Percentiles rank a stretch among this genome's conserved stretches.
phyloP scores from a whole-genome alignment of 2,797 vertebrate species.

The Enteromius thamalakanensis region DNA sequence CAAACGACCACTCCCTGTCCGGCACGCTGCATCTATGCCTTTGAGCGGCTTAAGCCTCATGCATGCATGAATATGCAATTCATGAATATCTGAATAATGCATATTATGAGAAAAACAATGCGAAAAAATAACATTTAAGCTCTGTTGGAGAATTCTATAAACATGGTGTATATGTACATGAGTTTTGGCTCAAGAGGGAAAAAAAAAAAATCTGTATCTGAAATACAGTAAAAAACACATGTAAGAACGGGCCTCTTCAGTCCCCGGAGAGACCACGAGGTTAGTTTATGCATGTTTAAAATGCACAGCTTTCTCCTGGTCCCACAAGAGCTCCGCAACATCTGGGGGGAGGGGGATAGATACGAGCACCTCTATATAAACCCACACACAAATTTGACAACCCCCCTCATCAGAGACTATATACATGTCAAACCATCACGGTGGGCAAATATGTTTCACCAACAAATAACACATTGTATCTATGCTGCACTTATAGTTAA shows the following conservation, averaged over 20 bases:
- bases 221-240: conserved; percentile 31
- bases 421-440: conserved; percentile 29
- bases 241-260: conserved; percentile 30
- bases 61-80: conserved; percentile 53
- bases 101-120: conserved; percentile 31
- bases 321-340: conserved; percentile 43
- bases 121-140: not conserved
- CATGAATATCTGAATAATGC: conserved; percentile 47
- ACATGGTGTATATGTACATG: conserved; percentile 5
- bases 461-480: conserved; percentile 8
- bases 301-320: conserved; percentile 48
- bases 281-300: conserved; percentile 54
- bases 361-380: conserved; percentile 40
- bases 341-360: conserved; percentile 44
- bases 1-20: conserved; percentile 41
- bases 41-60: conserved; percentile 38
- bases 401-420: conserved; percentile 22
- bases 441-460: conserved; percentile 21
- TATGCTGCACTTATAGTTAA: not conserved
- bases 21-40: conserved; percentile 30
- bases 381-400: conserved; percentile 37
- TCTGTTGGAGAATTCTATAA: not conserved
- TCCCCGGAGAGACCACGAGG: conserved; percentile 37
- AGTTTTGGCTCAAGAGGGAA: conserved; percentile 22
- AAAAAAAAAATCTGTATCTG: not conserved